Base-by-base conservation (phyloP, 1,140 invertebrate genomes). In the Heliothis subflexa region DNA sequence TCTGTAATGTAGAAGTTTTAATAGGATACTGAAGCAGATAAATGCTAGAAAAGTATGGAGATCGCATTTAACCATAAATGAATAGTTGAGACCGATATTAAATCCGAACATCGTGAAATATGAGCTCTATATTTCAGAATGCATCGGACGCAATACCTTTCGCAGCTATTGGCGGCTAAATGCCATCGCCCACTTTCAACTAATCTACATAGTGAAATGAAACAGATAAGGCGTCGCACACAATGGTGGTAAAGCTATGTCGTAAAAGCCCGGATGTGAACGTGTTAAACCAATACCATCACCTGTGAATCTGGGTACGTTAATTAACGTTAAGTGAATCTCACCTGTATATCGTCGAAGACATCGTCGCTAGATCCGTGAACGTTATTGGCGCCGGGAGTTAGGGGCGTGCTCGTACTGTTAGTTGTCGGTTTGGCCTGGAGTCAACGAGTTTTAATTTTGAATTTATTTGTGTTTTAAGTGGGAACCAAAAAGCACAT, bases 331-430 rank as follows among this genome's bases (percentile, higher is more conserved):
- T 18, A 47, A 66, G 66, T 70, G 57, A 55, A 33, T 81, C 90
- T 91, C 87, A 95, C 94, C 94, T 95, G 94, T 28, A 93, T 93
- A 47, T 95, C 94, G 78, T 95, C 89, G 88, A 95, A 95, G 16
- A 95, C 93, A 83, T 95, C 94, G 87, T 94, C 94, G 73, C 85
- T 93, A 83, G 94, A 94, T 78, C 88, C 91, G 87, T 95, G 92
- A 81, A 89, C 85, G 88, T 91, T 93, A 87, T 88, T 91, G 80
- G 84, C 87, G 83, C 85, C 85, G 81, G 92, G 89, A 73, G 91
- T 93, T 92, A 89, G 85, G 74, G 88, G 93, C 83, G 93, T 93
- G 92, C 88, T 93, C 89, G 90, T 85, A 90, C 91, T 93, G 90
- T 93, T 94, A 91, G 88, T 90, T 83, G 89, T 78, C 79, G 89